Base-by-base conservation (phyloP, 2,797 vertebrate species). In the Carapus acus region DNA sequence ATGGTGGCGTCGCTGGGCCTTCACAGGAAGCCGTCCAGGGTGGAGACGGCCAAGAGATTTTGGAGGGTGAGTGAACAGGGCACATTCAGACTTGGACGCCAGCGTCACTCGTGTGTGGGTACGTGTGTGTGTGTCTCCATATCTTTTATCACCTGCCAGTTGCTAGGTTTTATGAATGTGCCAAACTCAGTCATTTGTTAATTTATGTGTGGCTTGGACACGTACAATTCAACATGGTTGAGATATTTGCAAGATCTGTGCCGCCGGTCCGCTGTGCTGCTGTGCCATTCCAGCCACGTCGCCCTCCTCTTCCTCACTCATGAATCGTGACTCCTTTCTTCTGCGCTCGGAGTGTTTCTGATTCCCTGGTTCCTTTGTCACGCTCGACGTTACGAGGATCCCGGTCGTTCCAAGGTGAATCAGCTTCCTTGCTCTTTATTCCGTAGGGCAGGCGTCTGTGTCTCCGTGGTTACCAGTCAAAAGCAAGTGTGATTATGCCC, bases 1-100 rank as follows among this genome's bases (percentile, higher is more conserved):
- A 18, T 82, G 59, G 78, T 54, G 55, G 21, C 61, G 7, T 45
- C 60, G 0, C 67, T 86, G 68, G 82, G 82, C 61, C 88, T 89
- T 61, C 86, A 61, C 49, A 83, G 89, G 73, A 91, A 89, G 53
- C 77, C 85, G 53, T 91, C 92, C 46, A 80, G 85, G 69, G 86
- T 90, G 73, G 88, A 89, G 79, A 90, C 83, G 9, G 82, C 93
- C 17, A 95, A 89, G 81, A 91, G 82, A 49, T 72, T 93, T 46
- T 93, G 88, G 88, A 92, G 83, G 94, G 96, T 98, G 86, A 94
- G 93, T 91, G 29, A 14, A 19, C 17, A 12, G 17, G n/a, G 15
- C 15, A 21, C 6, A 43, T 43, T 61, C 18, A 43, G 55, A 43
- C 19, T 17, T 15, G 39, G 38, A 36, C 49, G 7, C 31, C 49